Evolutionary conservation across 2,888 invertebrate species (phyloP).

Genomic region (Aromia moschata): DNA sequence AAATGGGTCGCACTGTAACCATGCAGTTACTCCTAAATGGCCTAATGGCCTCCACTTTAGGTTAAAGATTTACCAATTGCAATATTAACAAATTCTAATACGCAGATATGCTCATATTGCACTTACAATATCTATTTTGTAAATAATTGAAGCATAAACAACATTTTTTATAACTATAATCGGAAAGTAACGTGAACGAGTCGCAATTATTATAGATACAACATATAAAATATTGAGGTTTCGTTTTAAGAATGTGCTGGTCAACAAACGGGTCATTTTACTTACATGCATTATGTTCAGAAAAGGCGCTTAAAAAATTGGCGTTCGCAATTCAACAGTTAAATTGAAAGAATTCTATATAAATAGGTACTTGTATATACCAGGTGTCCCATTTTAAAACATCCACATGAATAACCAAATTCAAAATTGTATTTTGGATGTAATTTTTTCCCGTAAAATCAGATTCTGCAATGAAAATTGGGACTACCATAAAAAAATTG

Average conservation of each 20-base stretch:
- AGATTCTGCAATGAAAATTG: too few relatives aligned
- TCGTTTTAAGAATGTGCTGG: constrained; percentile 8
- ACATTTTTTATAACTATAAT: not conserved
- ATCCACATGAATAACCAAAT: too few relatives aligned
- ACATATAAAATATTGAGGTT: constrained; percentile 13
- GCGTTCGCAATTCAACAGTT: too few relatives aligned
- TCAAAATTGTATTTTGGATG: too few relatives aligned
- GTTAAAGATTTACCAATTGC: constrained; percentile 3
- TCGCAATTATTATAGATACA: constrained; percentile 6
- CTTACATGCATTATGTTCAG: too few relatives aligned
- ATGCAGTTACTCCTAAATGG: not conserved
- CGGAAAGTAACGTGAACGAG: not conserved
- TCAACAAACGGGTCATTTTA: too few relatives aligned
- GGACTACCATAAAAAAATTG: too few relatives aligned
- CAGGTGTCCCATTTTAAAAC: too few relatives aligned
- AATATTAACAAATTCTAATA: not conserved
- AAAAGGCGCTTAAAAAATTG: too few relatives aligned
- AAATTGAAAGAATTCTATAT: too few relatives aligned
- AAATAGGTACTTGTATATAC: too few relatives aligned
- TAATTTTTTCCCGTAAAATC: too few relatives aligned
- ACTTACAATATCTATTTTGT: constrained; percentile 1
- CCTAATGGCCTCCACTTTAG: not conserved
- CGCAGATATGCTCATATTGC: not conserved
- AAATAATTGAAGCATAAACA: not conserved
- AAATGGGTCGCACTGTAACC: not conserved